Conservation (phyloP, 64 coral and sea anemone species). For the Montipora sp. region DNA sequence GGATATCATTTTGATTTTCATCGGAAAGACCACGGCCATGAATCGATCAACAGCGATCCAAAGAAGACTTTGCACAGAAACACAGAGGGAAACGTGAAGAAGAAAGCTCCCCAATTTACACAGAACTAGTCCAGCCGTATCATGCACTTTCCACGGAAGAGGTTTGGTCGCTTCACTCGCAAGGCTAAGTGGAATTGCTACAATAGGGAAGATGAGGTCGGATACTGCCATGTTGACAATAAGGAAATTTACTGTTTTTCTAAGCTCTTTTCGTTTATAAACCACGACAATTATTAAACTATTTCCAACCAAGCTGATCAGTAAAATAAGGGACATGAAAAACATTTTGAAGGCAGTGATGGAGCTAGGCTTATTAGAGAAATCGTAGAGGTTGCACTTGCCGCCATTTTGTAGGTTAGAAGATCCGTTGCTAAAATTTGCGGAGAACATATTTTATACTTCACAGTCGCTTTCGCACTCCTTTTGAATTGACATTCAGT, state of each 20-base stretch:
- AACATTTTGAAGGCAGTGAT: not conserved
- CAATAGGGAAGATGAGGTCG: slow-evolving; percentile 7
- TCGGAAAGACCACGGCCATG: slow-evolving; percentile 35
- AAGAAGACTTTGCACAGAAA: slow-evolving; percentile 37
- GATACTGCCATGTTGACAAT: slow-evolving; percentile 62
- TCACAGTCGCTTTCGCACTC: too few species aligned
- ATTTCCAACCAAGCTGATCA: slow-evolving; percentile 45
- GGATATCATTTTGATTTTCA: not conserved
- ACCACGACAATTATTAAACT: slow-evolving; percentile 26
- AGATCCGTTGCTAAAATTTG: too few species aligned
- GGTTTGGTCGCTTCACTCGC: not conserved
- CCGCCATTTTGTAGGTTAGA: too few species aligned
- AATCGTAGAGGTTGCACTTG: too few species aligned
- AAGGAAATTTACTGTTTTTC: slow-evolving; percentile 35
- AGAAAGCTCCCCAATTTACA: slow-evolving; percentile 54
- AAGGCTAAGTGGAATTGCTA: not conserved
- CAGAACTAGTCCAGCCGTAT: not conserved
- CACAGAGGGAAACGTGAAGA: not conserved
- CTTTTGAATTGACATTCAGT: too few species aligned
- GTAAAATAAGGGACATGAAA: not conserved
- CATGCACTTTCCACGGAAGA: not conserved
- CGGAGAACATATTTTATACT: too few species aligned
- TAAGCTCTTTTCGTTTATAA: slow-evolving; percentile 3
- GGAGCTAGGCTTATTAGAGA: too few species aligned
- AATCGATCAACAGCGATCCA: slow-evolving; percentile 49